A percentile compares a stretch with the other conserved stretches of the same genome.
Conservation (phyloP, 1,140 invertebrate genomes). For the Leptinotarsa texana region DNA sequence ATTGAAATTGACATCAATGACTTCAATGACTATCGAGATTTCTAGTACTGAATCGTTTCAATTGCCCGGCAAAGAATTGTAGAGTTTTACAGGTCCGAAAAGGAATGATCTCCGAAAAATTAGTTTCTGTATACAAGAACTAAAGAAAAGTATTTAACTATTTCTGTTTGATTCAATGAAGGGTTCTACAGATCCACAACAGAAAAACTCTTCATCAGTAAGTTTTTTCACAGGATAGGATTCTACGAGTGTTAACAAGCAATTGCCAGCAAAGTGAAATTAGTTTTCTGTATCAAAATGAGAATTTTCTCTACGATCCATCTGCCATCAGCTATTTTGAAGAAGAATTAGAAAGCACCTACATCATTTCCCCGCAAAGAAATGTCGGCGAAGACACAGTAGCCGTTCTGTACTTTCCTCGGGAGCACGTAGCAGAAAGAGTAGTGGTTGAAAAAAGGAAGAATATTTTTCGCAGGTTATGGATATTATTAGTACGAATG, state of each 20-base stretch:
- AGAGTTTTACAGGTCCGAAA: too few species aligned
- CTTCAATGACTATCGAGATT: too few species aligned
- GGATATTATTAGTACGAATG: background rate
- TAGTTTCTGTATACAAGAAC: too few species aligned
- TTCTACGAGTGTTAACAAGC: constrained; percentile 3
- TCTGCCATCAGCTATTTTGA: constrained; percentile 15
- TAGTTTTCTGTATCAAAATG: background rate
- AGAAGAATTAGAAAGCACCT: constrained; percentile 7
- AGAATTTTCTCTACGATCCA: constrained; percentile 16
- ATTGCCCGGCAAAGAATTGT: too few species aligned
- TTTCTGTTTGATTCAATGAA: too few species aligned
- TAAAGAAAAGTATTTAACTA: too few species aligned
- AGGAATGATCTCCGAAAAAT: too few species aligned
- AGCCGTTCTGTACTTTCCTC: constrained; percentile 10
- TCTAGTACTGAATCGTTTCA: too few species aligned
- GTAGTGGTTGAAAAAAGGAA: constrained; percentile 2
- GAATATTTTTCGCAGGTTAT: constrained; percentile 8
- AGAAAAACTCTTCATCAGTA: too few species aligned
- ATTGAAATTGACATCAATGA: too few species aligned
- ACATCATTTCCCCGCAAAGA: background rate
- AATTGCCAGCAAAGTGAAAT: too few species aligned
- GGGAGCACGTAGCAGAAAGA: background rate
- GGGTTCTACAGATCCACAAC: too few species aligned
- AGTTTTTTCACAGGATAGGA: constrained; percentile 15
- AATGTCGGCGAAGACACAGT: constrained; percentile 6